phyloP scores from a whole-genome alignment of 2,797 vertebrate genomes.

The Sebastolobus alascanus region DNA sequence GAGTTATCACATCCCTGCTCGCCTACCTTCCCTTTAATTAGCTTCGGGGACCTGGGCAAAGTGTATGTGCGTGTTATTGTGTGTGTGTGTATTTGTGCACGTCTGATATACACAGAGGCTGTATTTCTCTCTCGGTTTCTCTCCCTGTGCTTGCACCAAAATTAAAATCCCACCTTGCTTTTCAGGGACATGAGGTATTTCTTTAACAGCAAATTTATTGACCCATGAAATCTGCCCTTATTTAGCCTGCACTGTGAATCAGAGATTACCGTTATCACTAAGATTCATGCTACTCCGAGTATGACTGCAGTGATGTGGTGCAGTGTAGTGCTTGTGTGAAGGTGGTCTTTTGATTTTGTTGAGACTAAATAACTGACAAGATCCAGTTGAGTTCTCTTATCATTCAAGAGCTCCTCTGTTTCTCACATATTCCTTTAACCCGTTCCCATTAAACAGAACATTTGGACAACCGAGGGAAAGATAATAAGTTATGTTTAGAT shows the following conservation, averaged over 20 bases:
- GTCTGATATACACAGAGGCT: conserved; percentile 46
- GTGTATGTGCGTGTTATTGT: conserved; percentile 50
- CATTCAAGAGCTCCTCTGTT: conserved; percentile 44
- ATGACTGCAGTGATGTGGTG: conserved; percentile 33
- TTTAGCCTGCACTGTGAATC: conserved; percentile 59
- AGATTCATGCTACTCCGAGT: conserved; percentile 50
- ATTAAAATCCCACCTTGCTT: conserved; percentile 67
- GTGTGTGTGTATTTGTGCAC: conserved; percentile 12
- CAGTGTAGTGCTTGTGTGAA: conserved; percentile 48
- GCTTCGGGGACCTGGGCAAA: conserved; percentile 81
- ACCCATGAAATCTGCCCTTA: conserved; percentile 68
- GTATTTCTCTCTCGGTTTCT: conserved; percentile 49
- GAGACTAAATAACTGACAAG: conserved; percentile 48
- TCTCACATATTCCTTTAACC: conserved; percentile 23
- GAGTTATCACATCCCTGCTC: conserved; percentile 81
- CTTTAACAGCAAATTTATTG: conserved; percentile 57
- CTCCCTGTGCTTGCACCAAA: conserved; percentile 49
- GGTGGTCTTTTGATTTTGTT: conserved; percentile 49
- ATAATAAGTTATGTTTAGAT: conserved; percentile 27
- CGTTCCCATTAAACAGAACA: conserved; percentile 38
- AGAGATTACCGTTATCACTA: conserved; percentile 58
- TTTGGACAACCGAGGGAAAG: conserved; percentile 12
- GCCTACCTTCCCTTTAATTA: conserved; percentile 85
- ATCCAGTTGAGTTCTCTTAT: conserved; percentile 42
- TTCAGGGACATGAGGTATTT: conserved; percentile 45